Base-by-base conservation (phyloP, 1,140 invertebrate genomes). In the Diorhabda sublineata region DNA sequence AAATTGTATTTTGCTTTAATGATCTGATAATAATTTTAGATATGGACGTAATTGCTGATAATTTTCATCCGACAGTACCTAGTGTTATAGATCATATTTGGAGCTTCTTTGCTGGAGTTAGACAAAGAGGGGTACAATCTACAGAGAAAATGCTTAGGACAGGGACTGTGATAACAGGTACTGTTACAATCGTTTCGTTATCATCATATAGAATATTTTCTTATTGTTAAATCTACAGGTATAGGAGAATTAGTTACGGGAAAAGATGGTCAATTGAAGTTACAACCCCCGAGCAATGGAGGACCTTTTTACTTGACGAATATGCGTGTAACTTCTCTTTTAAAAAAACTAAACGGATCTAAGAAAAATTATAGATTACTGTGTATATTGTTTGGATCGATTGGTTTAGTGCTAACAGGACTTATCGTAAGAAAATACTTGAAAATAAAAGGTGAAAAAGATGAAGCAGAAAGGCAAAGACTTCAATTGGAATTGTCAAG, bases 121-220 rank as follows among this genome's bases (percentile, higher is more conserved):
- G 89, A 4, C 90, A 92, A 78, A 84, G 88, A 72, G 92, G 92
- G 0, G 79, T 93, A 26, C 91, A 93, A 79, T 89, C 88, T 1
- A 92, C 91, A 11, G 92, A 93, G 80, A 88, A 91, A 82, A 89
- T 93, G 84, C 81, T 93, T 3, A 83, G 89, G 5, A 89, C 90
- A 78, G 91, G 90, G 52, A 87, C 89, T 58, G 84, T 91, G 63
- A 86, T 93, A 3, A 92, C 91, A 3, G 91, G 47, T 52, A 52
- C 4, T 8, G 6, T 52, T 52, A 8, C n/a, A 52, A 52, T 8
- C n/a, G n/a, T 2, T 52, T 52, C 2, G 2, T 52, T 7, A 52
- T 7, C 47, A 52, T 52, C 2, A 52, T 8, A 4, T 52, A 2
- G 2, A 52, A 3, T 8, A 52, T 52, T 52, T 2, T 52, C n/a